Percentiles rank a stretch among this genome's conserved stretches.
Conservation (phyloP, 2,113 vertebrate genomes). For the Melanostigma gelatinosum region DNA sequence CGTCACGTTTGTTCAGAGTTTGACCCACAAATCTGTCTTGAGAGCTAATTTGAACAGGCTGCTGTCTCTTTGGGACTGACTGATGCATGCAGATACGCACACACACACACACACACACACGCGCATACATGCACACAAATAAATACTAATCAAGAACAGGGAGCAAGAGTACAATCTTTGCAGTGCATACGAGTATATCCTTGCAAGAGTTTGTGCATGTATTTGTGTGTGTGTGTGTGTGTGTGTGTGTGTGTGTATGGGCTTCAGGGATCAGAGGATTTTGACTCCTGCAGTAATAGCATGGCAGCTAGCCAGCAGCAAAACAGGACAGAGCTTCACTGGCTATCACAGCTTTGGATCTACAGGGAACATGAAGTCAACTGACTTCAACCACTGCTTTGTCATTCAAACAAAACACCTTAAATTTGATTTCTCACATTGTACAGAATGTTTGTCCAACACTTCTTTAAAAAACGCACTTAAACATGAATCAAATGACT, state of each 20-base stretch:
- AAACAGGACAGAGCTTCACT: conserved; percentile 29
- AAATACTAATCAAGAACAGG: background rate
- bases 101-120: background rate
- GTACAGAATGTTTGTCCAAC: background rate
- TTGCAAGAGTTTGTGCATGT: background rate
- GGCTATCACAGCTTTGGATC: conserved; percentile 33
- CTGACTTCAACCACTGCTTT: conserved; percentile 20
- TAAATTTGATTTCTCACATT: background rate
- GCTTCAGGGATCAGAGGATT: conserved; percentile 51
- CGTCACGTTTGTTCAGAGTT: background rate
- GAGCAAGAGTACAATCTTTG: conserved; percentile 1
- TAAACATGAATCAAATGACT: background rate
- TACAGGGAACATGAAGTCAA: conserved; percentile 32
- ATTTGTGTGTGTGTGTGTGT: conserved; percentile 10
- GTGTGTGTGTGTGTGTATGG: conserved; percentile 8
- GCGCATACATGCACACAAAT: background rate
- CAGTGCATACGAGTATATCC: conserved; percentile 1
- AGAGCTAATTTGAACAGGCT: conserved; percentile 38
- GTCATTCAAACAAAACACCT: conserved; percentile 1
- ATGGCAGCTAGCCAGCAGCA: conserved; percentile 55
- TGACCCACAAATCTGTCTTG: conserved; percentile 44
- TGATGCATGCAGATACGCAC: conserved; percentile 1
- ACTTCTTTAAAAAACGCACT: background rate
- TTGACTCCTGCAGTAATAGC: conserved; percentile 64
- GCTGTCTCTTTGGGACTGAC: conserved; percentile 19